A percentile compares a stretch with the other conserved stretches of the same genome.
phyloP scores from a whole-genome alignment of 2,888 invertebrate genomes.

The Drosophila kanekoi region DNA sequence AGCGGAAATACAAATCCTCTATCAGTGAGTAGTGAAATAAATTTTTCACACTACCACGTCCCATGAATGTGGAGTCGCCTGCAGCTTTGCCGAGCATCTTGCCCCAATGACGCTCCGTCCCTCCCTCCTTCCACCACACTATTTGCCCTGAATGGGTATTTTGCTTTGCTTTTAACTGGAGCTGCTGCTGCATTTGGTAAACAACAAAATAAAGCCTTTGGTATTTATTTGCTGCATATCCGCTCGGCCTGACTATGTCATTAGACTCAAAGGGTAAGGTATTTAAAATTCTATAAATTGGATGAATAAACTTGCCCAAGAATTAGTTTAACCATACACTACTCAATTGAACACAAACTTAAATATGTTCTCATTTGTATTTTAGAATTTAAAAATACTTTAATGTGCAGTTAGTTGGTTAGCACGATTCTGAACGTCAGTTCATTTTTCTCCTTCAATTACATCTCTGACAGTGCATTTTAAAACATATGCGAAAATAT shows the following conservation, averaged over 20 bases:
- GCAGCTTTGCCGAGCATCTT: conserved; percentile 65
- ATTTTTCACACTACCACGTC: conserved; percentile 72
- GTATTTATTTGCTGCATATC: conserved; percentile 74
- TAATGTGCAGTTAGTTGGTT: no score
- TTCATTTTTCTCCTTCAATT: no score
- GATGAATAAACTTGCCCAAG: no score
- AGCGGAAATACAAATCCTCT: conserved; percentile 78
- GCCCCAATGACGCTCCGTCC: conserved; percentile 64
- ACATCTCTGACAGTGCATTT: no score
- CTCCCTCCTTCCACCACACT: conserved; percentile 4
- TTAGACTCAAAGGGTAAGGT: conserved; percentile 53
- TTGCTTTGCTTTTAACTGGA: conserved; percentile 38
- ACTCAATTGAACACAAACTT: no score
- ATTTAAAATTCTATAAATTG: no score
- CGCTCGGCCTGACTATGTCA: conserved; percentile 63
- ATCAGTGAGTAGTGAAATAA: conserved; percentile 73
- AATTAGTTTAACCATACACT: no score
- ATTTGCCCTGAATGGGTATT: conserved; percentile 30
- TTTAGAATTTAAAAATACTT: no score
- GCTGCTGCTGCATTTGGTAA: conserved; percentile 50
- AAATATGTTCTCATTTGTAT: no score
- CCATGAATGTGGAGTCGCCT: conserved; percentile 24
- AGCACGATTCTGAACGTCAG: no score
- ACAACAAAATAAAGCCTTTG: conserved; percentile 59
- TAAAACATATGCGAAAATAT: no score